A percentile compares a stretch with the other conserved stretches of the same genome.
Conservation (phyloP, 1,140 invertebrate genomes). For the Melipona quadrifasciata region DNA sequence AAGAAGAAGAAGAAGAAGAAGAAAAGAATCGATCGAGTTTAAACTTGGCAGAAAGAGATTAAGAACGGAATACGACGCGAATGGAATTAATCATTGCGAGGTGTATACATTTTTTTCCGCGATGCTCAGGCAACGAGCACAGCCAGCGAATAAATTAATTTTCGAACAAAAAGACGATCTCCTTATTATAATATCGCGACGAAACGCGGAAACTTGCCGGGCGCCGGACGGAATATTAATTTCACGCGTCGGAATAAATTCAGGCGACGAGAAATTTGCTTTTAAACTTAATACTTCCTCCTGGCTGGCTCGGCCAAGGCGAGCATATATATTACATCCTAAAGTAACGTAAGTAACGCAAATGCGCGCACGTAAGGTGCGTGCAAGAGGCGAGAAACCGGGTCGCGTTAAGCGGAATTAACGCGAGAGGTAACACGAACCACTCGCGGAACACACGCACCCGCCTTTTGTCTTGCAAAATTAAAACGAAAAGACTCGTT, state of each 20-base stretch:
- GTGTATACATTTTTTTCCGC: not conserved
- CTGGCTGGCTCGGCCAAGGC: slow-evolving; percentile 24
- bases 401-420: slow-evolving; percentile 62
- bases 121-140: not conserved
- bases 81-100: not conserved
- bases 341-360: slow-evolving; percentile 59
- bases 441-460: not conserved
- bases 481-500: slow-evolving; percentile 45
- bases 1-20: no score
- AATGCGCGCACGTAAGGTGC: slow-evolving; percentile 49
- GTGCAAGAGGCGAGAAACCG: slow-evolving; percentile 56
- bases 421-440: slow-evolving; percentile 54
- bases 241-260: slow-evolving; percentile 35
- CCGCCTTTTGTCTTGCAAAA: slow-evolving; percentile 56
- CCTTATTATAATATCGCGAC: not conserved
- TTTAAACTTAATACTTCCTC: slow-evolving; percentile 65
- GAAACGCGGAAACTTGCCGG: not conserved
- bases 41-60: not conserved
- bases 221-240: slow-evolving; percentile 12
- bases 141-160: not conserved
- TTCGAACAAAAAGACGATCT: not conserved
- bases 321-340: slow-evolving; percentile 45
- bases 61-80: not conserved
- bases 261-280: slow-evolving; percentile 28
- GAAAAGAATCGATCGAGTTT: no score